Conservation (phyloP, 2,113 vertebrate species). For the Centropus bengalensis region DNA sequence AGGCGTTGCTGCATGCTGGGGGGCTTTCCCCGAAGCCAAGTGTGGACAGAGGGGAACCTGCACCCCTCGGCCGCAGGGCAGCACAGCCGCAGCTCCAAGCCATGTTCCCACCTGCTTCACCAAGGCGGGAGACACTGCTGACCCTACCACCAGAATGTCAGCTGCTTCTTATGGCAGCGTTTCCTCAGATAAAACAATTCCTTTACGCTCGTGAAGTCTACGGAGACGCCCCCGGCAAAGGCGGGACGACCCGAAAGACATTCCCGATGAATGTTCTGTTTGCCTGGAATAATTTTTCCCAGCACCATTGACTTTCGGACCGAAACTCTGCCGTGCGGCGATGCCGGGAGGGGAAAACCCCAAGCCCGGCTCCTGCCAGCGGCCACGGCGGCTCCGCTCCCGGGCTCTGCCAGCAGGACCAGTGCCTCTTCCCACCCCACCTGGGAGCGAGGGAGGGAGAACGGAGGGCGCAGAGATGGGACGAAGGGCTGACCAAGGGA, state of each 20-base stretch:
- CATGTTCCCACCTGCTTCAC: neutral
- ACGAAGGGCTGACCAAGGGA: neutral
- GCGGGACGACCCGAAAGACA: neutral
- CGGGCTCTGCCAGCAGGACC: too few relatives aligned
- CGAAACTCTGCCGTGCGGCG: neutral
- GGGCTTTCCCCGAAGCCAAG: neutral
- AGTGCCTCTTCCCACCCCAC: too few relatives aligned
- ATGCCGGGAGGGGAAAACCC: neutral
- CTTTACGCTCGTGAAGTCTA: neutral
- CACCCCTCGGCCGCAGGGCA: too few relatives aligned
- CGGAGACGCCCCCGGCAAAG: neutral
- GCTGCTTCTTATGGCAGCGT: neutral
- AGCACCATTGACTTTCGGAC: neutral
- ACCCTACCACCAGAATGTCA: neutral
- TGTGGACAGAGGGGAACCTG: neutral
- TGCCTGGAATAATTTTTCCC: neutral
- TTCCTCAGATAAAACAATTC: neutral
- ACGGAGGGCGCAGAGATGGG: accelerated
- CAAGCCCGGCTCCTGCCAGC: too few relatives aligned
- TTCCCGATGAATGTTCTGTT: neutral
- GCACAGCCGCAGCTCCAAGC: accelerated
- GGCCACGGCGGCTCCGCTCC: too few relatives aligned
- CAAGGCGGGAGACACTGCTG: accelerated
- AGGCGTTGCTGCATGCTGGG: too few relatives aligned
- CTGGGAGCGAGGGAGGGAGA: too few relatives aligned